Evolutionary conservation across 2,113 vertebrate species (phyloP).

Genomic region (Apodemus sylvaticus): DNA sequence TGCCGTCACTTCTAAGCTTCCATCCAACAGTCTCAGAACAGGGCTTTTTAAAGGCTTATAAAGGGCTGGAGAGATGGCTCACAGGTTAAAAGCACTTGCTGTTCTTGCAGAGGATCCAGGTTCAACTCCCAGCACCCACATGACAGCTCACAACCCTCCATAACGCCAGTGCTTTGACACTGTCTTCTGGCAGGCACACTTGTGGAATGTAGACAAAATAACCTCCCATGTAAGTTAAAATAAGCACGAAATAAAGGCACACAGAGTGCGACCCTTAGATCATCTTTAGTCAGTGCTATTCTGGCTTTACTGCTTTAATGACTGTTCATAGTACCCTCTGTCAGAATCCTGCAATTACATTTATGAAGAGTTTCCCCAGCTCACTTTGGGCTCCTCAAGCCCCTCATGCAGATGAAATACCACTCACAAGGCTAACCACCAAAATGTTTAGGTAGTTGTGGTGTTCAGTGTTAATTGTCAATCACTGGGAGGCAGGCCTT

Average conservation of each 20-base stretch:
- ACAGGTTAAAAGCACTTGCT: background rate
- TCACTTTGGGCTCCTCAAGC: background rate
- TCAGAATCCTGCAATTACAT: conserved; percentile 34
- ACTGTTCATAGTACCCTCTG: background rate
- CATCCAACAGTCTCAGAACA: conserved; percentile 28
- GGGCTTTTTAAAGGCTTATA: background rate
- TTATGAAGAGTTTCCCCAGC: background rate
- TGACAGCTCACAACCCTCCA: background rate
- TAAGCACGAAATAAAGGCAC: background rate
- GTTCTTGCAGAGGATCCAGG: background rate
- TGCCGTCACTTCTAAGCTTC: background rate
- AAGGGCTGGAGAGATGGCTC: background rate
- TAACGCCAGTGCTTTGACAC: background rate
- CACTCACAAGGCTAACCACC: background rate
- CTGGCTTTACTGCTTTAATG: conserved; percentile 34
- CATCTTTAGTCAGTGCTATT: conserved; percentile 8
- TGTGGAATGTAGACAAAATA: background rate
- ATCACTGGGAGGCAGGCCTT: background rate
- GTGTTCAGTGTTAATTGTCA: background rate
- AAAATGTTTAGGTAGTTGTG: background rate
- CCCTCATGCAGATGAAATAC: conserved; percentile 11
- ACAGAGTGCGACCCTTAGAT: background rate
- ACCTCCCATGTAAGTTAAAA: background rate
- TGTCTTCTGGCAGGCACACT: background rate
- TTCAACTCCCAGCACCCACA: background rate